Evolutionary conservation across 1,140 invertebrate genomes (phyloP).

Genomic region (Pseudachorutes palmiensis): DNA sequence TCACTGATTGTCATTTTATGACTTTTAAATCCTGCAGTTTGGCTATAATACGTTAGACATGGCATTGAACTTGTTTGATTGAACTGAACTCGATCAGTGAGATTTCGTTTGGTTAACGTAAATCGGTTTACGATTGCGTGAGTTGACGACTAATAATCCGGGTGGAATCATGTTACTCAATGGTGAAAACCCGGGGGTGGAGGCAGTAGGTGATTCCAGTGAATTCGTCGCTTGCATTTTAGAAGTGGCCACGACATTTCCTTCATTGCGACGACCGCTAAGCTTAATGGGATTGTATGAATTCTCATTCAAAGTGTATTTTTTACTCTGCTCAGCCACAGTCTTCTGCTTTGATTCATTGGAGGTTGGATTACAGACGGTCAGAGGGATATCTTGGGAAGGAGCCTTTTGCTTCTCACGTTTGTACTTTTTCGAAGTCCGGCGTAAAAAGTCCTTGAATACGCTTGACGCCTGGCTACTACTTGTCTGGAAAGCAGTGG

Average conservation of each 20-base stretch:
- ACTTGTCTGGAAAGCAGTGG: conserved; percentile 29
- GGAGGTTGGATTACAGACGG: background rate
- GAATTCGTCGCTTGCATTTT: too few species aligned
- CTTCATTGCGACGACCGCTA: too few species aligned
- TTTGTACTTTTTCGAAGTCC: conserved; percentile 37
- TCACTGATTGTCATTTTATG: too few species aligned
- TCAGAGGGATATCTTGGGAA: background rate
- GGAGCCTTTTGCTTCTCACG: conserved; percentile 14
- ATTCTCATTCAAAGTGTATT: too few species aligned
- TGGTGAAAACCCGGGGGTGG: too few species aligned
- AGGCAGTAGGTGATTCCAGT: too few species aligned
- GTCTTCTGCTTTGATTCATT: background rate
- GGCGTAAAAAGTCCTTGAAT: conserved; percentile 33
- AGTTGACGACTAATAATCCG: conserved; percentile 29
- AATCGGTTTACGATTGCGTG: conserved; percentile 37
- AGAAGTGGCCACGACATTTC: too few species aligned
- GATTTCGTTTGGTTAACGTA: conserved; percentile 32
- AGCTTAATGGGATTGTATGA: too few species aligned
- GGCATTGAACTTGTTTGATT: too few species aligned
- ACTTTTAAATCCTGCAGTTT: too few species aligned
- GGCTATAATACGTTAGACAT: too few species aligned
- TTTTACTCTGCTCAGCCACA: too few species aligned
- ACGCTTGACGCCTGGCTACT: conserved; percentile 36
- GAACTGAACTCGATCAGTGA: background rate
- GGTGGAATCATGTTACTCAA: conserved; percentile 34